A percentile compares a stretch with the other conserved stretches of the same genome.
Evolutionary conservation across 2,797 vertebrate species (phyloP).

Genomic region (Macropus fuliginosus): DNA sequence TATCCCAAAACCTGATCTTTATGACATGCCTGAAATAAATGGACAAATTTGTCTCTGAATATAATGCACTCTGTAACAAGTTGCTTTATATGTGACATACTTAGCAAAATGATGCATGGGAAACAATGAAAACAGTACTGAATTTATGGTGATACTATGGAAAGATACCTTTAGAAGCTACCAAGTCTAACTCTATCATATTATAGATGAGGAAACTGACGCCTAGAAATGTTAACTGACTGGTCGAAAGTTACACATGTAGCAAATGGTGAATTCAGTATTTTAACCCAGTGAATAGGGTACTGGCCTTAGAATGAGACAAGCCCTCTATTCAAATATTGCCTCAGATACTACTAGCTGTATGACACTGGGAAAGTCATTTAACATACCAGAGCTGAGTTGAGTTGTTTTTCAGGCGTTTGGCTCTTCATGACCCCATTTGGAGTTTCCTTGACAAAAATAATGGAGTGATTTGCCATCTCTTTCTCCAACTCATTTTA

Average conservation of each 20-base stretch:
- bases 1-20: background rate
- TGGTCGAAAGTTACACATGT: background rate
- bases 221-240: background rate
- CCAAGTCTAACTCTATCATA: background rate
- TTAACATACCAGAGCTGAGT: background rate
- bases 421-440: background rate
- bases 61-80: background rate
- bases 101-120: background rate
- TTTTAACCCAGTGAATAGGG: background rate
- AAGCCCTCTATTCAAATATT: background rate
- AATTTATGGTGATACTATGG: background rate
- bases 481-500: background rate
- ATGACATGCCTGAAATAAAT: background rate
- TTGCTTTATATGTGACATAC: background rate
- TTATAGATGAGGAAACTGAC: background rate
- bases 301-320: background rate
- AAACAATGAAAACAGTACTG: background rate
- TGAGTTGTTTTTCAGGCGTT: background rate
- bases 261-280: background rate
- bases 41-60: background rate
- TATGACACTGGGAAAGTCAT: background rate
- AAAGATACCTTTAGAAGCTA: background rate
- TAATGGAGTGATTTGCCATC: background rate
- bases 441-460: background rate
- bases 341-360: background rate